A percentile compares a stretch with the other conserved stretches of the same genome.
Conservation (phyloP, 2,888 invertebrate species). For the Geophilus truncorum region DNA sequence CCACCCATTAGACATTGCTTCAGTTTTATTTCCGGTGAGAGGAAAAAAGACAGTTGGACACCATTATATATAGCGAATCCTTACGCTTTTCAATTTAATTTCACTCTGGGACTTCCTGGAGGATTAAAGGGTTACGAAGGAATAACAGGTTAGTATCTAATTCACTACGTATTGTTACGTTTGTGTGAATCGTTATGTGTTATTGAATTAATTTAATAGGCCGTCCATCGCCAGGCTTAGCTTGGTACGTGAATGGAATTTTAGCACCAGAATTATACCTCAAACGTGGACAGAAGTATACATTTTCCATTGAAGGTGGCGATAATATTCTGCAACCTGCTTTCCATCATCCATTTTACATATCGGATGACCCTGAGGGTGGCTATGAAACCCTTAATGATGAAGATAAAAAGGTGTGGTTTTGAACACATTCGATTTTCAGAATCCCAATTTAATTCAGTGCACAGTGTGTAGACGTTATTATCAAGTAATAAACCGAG, state of each 20-base stretch:
- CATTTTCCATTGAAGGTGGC: slow-evolving; percentile 80
- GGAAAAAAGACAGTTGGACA: slow-evolving; percentile 49
- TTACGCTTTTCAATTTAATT: slow-evolving; percentile 75
- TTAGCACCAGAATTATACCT: slow-evolving; percentile 83
- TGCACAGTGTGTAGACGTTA: neutral
- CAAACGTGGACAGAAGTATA: slow-evolving; percentile 77
- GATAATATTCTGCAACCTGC: slow-evolving; percentile 70
- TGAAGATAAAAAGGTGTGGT: slow-evolving; percentile 67
- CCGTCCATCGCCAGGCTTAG: slow-evolving; percentile 87
- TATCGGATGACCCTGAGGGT: slow-evolving; percentile 83
- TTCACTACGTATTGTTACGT: neutral
- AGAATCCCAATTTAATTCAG: neutral
- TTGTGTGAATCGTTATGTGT: too few species aligned
- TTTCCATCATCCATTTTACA: slow-evolving; percentile 81
- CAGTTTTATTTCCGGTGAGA: slow-evolving; percentile 57
- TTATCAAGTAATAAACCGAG: neutral
- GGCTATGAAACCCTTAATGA: slow-evolving; percentile 78
- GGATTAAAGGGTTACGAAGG: slow-evolving; percentile 84
- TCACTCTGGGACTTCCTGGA: slow-evolving; percentile 82
- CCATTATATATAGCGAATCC: slow-evolving; percentile 53
- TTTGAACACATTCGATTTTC: neutral
- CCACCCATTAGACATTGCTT: slow-evolving; percentile 66
- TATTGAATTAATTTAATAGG: too few species aligned
- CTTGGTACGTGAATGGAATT: slow-evolving; percentile 87
- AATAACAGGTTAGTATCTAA: slow-evolving; percentile 50